Conservation (phyloP, 2,797 vertebrate species). For the Anisognathus igniventris region DNA sequence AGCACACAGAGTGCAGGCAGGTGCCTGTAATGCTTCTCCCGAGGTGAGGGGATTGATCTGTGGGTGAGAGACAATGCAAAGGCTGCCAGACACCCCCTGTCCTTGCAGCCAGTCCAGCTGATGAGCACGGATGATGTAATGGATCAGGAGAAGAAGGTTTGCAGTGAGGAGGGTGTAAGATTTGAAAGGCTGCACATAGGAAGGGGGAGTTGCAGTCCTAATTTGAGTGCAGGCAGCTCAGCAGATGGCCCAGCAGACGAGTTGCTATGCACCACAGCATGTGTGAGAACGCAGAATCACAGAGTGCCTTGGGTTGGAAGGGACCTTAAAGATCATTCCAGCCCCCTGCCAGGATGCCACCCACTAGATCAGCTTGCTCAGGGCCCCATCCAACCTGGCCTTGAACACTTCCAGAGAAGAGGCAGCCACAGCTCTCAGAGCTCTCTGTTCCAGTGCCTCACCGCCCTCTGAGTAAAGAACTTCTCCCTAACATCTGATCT, state of each 20-base stretch:
- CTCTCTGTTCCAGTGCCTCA: neutral
- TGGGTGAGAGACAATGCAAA: neutral
- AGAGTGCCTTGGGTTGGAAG: neutral
- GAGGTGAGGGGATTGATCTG: neutral
- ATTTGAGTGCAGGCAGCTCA: slow-evolving; percentile 10
- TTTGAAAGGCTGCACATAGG: neutral
- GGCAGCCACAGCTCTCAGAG: neutral
- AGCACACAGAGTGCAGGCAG: neutral
- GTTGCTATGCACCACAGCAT: neutral
- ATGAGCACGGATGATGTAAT: neutral
- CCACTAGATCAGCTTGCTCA: neutral
- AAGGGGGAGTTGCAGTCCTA: neutral
- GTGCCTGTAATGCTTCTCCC: neutral
- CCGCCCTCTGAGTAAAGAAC: neutral
- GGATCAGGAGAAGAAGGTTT: neutral
- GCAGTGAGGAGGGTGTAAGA: slow-evolving; percentile 5
- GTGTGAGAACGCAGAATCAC: neutral
- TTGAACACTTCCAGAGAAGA: neutral
- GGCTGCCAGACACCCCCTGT: neutral
- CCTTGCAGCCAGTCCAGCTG: neutral
- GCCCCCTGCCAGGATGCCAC: neutral
- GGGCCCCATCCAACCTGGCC: neutral
- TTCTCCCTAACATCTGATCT: neutral
- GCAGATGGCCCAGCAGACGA: slow-evolving; percentile 49
- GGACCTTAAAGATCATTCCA: neutral